Percentiles rank a stretch among this genome's conserved stretches.
These are phyloP conservation scores for Tachina fera DNA, from an alignment of 2,888 invertebrate genomes.

Conservation along the genomic window DNA sequence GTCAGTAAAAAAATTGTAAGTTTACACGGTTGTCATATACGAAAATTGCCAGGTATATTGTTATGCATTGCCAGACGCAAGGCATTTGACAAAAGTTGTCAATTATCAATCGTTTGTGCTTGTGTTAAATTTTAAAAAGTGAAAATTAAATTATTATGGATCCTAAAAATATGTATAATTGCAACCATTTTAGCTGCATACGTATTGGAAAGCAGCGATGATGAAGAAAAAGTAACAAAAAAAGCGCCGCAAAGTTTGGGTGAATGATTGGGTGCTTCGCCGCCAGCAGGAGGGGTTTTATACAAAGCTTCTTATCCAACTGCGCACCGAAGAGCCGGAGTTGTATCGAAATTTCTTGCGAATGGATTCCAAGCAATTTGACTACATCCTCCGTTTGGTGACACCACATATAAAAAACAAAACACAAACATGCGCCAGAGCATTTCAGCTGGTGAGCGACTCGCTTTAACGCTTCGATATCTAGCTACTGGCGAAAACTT, in stretches of 20 bases:
- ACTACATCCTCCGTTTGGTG: not conserved
- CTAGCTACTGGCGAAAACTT: conserved; percentile 33
- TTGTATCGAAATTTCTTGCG: conserved; percentile 31
- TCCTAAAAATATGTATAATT: not conserved
- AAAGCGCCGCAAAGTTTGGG: conserved; percentile 23
- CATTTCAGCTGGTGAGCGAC: conserved; percentile 36
- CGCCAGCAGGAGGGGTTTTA: conserved; percentile 39
- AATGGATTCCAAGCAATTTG: conserved; percentile 8
- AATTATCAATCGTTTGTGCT: not conserved
- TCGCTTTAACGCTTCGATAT: not conserved
- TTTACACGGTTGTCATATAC: too few relatives aligned
- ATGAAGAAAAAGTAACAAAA: not conserved
- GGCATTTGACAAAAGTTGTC: not conserved
- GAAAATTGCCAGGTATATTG: too few relatives aligned
- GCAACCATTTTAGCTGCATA: conserved; percentile 21
- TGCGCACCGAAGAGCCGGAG: not conserved
- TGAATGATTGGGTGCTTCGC: conserved; percentile 28
- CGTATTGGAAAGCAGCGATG: conserved; percentile 22
- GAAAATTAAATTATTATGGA: too few relatives aligned
- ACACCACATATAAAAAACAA: conserved; percentile 5
- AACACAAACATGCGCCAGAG: conserved; percentile 31
- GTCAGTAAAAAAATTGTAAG: too few relatives aligned
- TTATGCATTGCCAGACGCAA: too few relatives aligned
- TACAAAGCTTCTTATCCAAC: conserved; percentile 12
- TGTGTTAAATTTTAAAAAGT: too few relatives aligned